These are phyloP conservation scores for Apogon hyalosoma DNA, from an alignment of 2,797 vertebrate species.

Conservation along the genomic window DNA sequence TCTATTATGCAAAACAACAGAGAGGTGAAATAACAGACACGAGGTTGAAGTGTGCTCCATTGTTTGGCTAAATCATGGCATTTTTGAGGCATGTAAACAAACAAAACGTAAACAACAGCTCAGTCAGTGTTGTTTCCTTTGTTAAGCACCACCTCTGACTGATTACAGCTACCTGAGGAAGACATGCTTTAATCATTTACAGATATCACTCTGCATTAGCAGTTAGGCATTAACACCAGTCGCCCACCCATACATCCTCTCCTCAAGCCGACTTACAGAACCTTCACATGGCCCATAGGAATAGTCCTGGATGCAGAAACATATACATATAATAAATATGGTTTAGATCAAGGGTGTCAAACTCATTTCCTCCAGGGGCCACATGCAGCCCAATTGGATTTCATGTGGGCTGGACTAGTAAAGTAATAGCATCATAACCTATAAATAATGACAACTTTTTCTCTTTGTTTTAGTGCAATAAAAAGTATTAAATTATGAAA, in stretches of 20 bases:
- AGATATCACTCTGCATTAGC: slow-evolving; percentile 55
- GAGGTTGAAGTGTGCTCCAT: slow-evolving; percentile 7
- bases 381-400: too few relatives aligned
- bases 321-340: too few relatives aligned
- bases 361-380: too few relatives aligned
- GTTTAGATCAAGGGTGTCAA: too few relatives aligned
- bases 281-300: slow-evolving; percentile 10
- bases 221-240: slow-evolving; percentile 60
- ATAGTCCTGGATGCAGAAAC: background rate
- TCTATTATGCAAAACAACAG: slow-evolving; percentile 19
- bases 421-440: too few relatives aligned
- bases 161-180: slow-evolving; percentile 76
- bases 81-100: slow-evolving; percentile 64
- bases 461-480: too few relatives aligned
- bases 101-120: slow-evolving; percentile 61
- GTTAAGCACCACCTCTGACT: slow-evolving; percentile 51
- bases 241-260: slow-evolving; percentile 46
- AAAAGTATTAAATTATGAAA: background rate
- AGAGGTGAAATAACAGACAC: slow-evolving; percentile 33
- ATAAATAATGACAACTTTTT: too few relatives aligned
- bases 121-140: slow-evolving; percentile 70
- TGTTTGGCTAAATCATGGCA: slow-evolving; percentile 25
- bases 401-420: too few relatives aligned
- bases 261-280: background rate
- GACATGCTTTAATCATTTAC: slow-evolving; percentile 72